Evolutionary conservation across 2,797 vertebrate genomes (phyloP).

Genomic region (Scomberomorus guttatus): DNA sequence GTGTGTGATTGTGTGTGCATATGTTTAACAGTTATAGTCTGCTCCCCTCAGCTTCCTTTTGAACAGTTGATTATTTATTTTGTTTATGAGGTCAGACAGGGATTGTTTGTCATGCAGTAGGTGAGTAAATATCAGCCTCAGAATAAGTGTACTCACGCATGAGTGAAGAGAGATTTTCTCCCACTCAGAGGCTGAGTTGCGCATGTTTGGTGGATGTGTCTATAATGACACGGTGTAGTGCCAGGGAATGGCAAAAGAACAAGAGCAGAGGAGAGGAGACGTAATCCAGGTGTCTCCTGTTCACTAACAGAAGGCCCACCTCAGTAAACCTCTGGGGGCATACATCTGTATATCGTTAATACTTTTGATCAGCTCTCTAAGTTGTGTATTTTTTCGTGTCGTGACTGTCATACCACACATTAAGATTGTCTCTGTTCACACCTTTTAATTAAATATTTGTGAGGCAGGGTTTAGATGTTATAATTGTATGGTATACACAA

Average conservation of each 20-base stretch:
- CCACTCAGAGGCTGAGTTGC: conserved; percentile 53
- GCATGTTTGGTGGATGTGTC: conserved; percentile 67
- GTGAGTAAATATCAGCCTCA: conserved; percentile 50
- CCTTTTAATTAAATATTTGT: neutral
- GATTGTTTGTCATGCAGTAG: conserved; percentile 51
- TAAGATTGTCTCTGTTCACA: neutral
- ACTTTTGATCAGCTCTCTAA: conserved; percentile 1
- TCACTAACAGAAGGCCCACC: conserved; percentile 7
- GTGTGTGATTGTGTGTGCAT: conserved; percentile 6
- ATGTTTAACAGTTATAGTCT: conserved; percentile 5
- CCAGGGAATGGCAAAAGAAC: conserved; percentile 5
- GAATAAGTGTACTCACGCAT: conserved; percentile 44
- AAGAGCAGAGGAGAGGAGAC: conserved; percentile 1
- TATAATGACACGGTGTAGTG: conserved; percentile 21
- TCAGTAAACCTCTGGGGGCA: no score
- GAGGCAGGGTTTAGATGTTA: neutral
- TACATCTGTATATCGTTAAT: conserved; percentile 9
- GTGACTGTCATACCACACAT: conserved; percentile 1
- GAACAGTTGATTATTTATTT: conserved; percentile 47
- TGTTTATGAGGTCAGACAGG: conserved; percentile 40
- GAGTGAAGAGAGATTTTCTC: conserved; percentile 56
- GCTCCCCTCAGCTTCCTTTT: conserved; percentile 13
- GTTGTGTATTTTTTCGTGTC: neutral
- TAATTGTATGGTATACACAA: no score
- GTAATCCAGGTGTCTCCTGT: conserved; percentile 43